Evolutionary conservation across 64 coral and sea anemone species (phyloP), one percentile per base, ranked within the genome.

Genomic region (Montipora sp.): DNA sequence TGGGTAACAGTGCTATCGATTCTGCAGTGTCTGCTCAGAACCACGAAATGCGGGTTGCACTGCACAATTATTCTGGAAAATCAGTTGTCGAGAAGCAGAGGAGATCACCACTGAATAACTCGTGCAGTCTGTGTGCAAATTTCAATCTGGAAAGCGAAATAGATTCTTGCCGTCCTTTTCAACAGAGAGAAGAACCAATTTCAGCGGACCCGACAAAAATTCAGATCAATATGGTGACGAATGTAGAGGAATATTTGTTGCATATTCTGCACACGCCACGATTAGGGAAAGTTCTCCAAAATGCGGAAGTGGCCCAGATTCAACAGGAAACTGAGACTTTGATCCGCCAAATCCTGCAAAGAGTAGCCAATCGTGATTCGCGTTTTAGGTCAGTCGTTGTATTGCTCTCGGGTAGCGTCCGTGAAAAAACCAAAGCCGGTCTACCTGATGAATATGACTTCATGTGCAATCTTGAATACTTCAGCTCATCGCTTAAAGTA

Each of bases 391-490:
- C 90, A 50, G 68, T 36, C 36, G 36, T 91, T 61, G 76, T 91
- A 3, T 16, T 81, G 51, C 36, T 36, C 36, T 91, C 90, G 3
- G 90, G 90, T 55, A 91, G 90, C 74, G 80, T 91, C 51, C 90
- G 79, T 46, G 80, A 91, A 24, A 70, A 83, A 83, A 91, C 90
- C 51, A 91, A 91, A 48, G 79, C 79, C 2, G 90, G 90, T 58
- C 24, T 91, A 83, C 90, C 90, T 6, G 48, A 91, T 75, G 90
- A 91, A 24, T 91, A 43, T 22, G 90, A 91, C 80, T 75, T 91
- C 59, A 91, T 91, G 90, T 91, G 90, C 48, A 91, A 75, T 3
- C 90, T 84, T 73, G 79, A 91, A 83, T 18, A 75, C 9, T 74
- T 91, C 70, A 69, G 76, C 58, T 80, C 88, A 4, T 80, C 7